Percentiles rank a stretch among this genome's conserved stretches.
Evolutionary conservation across 2,797 vertebrate genomes (phyloP).

Genomic region (Dendrocincla fuliginosa): DNA sequence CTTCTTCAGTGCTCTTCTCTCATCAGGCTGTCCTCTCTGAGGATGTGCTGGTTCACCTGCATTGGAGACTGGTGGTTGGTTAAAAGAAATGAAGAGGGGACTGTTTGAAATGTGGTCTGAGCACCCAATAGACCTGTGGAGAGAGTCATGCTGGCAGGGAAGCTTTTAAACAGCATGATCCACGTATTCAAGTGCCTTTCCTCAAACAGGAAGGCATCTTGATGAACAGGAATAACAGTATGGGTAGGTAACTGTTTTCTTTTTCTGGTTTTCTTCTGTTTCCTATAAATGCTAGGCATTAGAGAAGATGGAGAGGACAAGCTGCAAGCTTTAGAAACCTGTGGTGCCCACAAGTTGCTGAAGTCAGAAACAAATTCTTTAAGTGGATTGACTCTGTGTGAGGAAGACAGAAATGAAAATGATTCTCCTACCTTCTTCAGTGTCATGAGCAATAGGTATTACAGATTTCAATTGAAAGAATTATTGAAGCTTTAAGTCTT

Average conservation of each 20-base stretch:
- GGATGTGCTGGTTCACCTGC: background rate
- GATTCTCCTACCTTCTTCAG: constrained; percentile 95
- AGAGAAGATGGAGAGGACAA: constrained; percentile 52
- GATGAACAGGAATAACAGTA: background rate
- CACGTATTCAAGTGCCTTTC: background rate
- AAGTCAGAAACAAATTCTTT: background rate
- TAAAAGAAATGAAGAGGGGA: background rate
- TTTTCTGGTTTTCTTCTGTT: background rate
- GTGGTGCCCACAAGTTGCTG: constrained; percentile 18
- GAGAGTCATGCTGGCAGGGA: background rate
- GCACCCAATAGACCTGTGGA: background rate
- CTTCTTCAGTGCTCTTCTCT: background rate
- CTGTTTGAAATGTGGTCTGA: background rate
- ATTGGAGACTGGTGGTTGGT: background rate
- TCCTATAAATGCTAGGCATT: constrained; percentile 32
- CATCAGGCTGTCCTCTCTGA: background rate
- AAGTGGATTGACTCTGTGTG: background rate
- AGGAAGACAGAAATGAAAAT: constrained; percentile 55
- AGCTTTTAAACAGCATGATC: background rate
- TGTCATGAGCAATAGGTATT: constrained; percentile 96
- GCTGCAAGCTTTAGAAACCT: constrained; percentile 38
- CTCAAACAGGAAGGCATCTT: background rate
- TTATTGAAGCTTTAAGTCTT: background rate
- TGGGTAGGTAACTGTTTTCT: background rate
- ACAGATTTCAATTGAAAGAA: background rate